These are phyloP conservation scores for Spilogale gracilis DNA, from an alignment of 2,113 vertebrate species.

Conservation along the genomic window DNA sequence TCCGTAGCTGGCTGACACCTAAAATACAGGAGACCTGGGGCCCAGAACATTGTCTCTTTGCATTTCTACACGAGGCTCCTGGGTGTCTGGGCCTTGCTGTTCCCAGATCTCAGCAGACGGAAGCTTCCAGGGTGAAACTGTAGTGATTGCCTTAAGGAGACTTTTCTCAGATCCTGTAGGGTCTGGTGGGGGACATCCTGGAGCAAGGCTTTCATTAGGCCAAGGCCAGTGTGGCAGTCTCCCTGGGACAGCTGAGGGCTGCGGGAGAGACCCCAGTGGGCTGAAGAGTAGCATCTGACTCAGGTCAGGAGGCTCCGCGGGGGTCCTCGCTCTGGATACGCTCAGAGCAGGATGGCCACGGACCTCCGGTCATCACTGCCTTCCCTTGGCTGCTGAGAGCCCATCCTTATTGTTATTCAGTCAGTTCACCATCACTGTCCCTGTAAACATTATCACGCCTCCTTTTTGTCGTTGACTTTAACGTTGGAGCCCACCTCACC, in stretches of 20 bases:
- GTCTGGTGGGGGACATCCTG: neutral
- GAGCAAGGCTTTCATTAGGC: neutral
- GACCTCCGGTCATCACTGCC: conserved; percentile 22
- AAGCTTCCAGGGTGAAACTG: neutral
- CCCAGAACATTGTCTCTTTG: neutral
- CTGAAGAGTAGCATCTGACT: neutral
- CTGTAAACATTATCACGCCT: neutral
- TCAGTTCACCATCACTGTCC: neutral
- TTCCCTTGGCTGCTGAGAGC: neutral
- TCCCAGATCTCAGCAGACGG: neutral
- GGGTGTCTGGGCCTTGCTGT: neutral
- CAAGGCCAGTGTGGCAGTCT: neutral
- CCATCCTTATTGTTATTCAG: neutral
- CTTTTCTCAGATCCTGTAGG: neutral
- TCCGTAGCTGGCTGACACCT: no score
- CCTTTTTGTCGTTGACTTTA: neutral
- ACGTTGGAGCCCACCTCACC: neutral
- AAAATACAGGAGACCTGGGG: neutral
- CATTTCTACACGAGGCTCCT: neutral
- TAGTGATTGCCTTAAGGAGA: neutral
- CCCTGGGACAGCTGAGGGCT: no score
- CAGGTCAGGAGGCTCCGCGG: neutral
- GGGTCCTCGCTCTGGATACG: rapidly evolving
- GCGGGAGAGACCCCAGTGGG: neutral
- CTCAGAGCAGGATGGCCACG: rapidly evolving